Base-by-base conservation (phyloP, 2,797 vertebrate species). In the Chromis chromis region DNA sequence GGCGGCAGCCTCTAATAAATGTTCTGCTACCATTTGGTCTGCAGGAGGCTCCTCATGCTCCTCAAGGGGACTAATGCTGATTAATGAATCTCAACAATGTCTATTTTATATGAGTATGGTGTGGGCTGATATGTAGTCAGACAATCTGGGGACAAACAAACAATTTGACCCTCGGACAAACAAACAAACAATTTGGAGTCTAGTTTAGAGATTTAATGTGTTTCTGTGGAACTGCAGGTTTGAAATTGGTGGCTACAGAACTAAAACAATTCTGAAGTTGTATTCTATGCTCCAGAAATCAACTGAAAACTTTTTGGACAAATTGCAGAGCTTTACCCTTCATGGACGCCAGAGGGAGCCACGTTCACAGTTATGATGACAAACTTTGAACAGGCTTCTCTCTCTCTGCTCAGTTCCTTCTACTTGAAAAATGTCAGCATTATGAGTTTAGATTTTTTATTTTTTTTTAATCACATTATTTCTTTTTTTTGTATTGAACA, bases 1-100 rank as follows among this genome's bases (percentile, higher is more conserved):
- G 88, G 89, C 76, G 84, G 86, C 70, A 89, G 48, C 19, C 77
- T 82, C 33, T 65, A 59, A 69, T 33, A 53, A 84, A 89, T 86
- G 25, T 3, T 54, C 21, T 31, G 9, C 39, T 57, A 8, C 19
- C 16, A 3, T 55, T n/a, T 19, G 10, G 9, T 4, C 19, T n/a
- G 9, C 19, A 19, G 9, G 3, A 31, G 8, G 28, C 9, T 12
- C 54, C 27, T 16, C 3, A 13, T 31, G 28, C 14, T 33, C 8
- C 4, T n/a, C 17, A 11, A 31, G 16, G 3, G 13, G 9, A 56
- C 54, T 24, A 10, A 22, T 49, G 44, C 4, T 4, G 10, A 11
- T 56, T 10, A 11, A 33, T 56, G 10, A 56, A 33, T 21, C 19
- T 56, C 17, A 33, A 3, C 28, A 24, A 12, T 22, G 2, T 28